Conservation (phyloP, 2,797 vertebrate species). For the Okamejei kenojei region DNA sequence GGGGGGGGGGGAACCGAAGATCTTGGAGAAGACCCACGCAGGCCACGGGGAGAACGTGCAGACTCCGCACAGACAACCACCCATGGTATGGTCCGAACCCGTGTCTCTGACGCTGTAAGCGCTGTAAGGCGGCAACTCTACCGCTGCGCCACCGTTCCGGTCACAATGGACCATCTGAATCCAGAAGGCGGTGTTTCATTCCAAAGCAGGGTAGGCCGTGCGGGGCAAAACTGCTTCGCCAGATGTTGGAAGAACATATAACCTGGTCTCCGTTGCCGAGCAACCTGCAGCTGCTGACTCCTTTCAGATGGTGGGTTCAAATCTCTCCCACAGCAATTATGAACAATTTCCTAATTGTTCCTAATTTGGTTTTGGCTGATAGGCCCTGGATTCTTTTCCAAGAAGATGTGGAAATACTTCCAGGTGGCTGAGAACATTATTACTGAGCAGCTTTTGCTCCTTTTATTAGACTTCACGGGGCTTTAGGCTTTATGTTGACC, state of each 20-base stretch:
- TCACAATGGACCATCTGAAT: not conserved
- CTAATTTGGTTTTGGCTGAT: not conserved
- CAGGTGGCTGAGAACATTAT: not conserved
- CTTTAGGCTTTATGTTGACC: not conserved
- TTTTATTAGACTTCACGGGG: not conserved
- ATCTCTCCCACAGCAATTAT: not conserved
- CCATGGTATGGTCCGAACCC: too few relatives aligned
- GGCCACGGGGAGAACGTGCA: too few relatives aligned
- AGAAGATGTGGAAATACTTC: not conserved
- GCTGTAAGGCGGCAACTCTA: too few relatives aligned
- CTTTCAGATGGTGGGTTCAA: not conserved
- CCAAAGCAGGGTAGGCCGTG: not conserved
- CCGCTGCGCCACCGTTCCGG: too few relatives aligned
- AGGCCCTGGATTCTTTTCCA: not conserved
- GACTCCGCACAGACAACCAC: too few relatives aligned
- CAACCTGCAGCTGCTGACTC: not conserved
- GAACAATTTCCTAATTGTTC: not conserved
- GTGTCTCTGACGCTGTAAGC: too few relatives aligned
- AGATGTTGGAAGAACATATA: not conserved
- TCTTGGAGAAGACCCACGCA: too few relatives aligned
- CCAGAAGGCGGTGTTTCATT: not conserved
- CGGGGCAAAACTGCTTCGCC: not conserved
- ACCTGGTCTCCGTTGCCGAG: not conserved
- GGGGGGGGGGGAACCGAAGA: too few relatives aligned
- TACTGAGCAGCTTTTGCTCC: not conserved